Base-by-base conservation (phyloP, 2,888 invertebrate genomes). In the Anorthoa munda region DNA sequence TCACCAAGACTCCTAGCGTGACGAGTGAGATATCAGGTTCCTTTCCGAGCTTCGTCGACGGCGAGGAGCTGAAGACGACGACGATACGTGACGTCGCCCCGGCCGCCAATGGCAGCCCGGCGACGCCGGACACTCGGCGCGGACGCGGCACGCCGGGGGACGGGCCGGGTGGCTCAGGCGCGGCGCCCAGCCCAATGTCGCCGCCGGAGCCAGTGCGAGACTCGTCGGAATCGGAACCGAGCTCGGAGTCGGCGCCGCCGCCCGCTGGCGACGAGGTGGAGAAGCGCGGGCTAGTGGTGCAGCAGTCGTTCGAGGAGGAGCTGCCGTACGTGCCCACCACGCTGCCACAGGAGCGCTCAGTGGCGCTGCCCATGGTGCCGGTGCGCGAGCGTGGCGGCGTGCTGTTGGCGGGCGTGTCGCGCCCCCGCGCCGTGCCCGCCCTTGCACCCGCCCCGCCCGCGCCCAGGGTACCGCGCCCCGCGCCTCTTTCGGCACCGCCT, bases 261-360 rank as follows among this genome's bases (percentile, higher is more conserved):
- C 76, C 71, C 31, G 77, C 74, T 21, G 94, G 97, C 23, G 97
- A 97, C 83, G 97, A 97, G 70, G 97, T 97, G 64, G 98, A 98
- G 92, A 97, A 98, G 81, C 95, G 95, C 51, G 95, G 94, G 2
- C 96, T 99, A 59, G 98, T 98, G 61, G 96, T 97, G 74, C 97
- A 98, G 91, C 98, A 98, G 90, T 98, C 98, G 55, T 98, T 98
- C 90, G 98, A 98, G 89, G 98, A 98, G 87, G 98, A 98, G 93
- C 96, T 99, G 89, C 99, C 99, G 2, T 98, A 98, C 92, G 97
- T 99, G 89, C 98, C 99, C 72, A 98, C 99, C n/a, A 99, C 98
- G 70, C 95, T 99, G 90, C 99, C 99, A 26, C 97, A 97, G 91
- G 99, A 99, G 94, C 97, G 98, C 81, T 98, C 98, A 21, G 97